Evolutionary conservation across 2,888 invertebrate species (phyloP), one percentile per base, ranked within the genome.

Genomic region (Sepiola atlantica): DNA sequence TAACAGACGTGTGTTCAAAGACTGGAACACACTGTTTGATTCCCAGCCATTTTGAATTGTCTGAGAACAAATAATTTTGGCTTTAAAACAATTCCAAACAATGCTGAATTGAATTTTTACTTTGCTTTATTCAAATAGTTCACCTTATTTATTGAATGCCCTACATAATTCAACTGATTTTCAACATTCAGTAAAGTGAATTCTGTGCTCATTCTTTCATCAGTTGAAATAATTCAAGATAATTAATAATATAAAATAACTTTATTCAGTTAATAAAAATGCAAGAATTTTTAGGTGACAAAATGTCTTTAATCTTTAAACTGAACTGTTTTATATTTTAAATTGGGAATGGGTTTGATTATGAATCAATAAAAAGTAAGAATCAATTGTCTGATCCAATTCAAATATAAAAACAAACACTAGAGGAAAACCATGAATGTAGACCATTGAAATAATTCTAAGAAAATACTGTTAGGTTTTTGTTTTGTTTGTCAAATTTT

Each of bases 381-480:
- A 32, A 77, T 8, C n/a, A 77, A 77, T 77, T 77, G 16, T 32
- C n/a, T 77, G 77, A 32, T 77, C n/a, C 77, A n/a, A 77, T 77
- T 77, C 77, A 77, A 77, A 14, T 77, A 77, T 16, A n/a, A 4
- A 77, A 45, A 32, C 4, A 77, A 32, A n/a, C 77, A 32, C 77
- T 77, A 32, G 32, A 77, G n/a, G n/a, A 77, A 77, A 77, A 77
- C 77, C 77, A 32, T 77, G n/a, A 77, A 77, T 77, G 32, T 77
- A 77, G n/a, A 18, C 77, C 77, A 77, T 32, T 77, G 77, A 77
- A 77, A 77, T 77, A 77, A n/a, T 77, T 77, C 77, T 77, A 32
- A 77, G 77, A 77, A 77, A 77, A 77, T 77, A 77, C 77, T 77
- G 77, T 77, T 77, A 32, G 77, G n/a, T 32, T 77, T 77, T 77